Percentiles rank a stretch among this genome's conserved stretches.
Evolutionary conservation across 2,888 invertebrate species (phyloP).

Genomic region (Rhamnusium bicolor): DNA sequence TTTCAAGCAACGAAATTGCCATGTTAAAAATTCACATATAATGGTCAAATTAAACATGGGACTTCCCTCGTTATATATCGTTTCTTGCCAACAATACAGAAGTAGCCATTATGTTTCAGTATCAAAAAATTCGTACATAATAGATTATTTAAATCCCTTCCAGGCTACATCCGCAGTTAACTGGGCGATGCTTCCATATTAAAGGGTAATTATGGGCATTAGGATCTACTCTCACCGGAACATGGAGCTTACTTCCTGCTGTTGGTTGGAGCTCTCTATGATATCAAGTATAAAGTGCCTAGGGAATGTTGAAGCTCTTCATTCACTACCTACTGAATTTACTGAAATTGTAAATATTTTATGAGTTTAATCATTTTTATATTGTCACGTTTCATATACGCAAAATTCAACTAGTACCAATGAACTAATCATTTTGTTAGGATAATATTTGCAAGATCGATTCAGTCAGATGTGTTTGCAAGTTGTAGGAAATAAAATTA

Average conservation of each 20-base stretch:
- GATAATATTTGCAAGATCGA: too few species aligned
- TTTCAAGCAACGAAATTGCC: slow-evolving; percentile 28
- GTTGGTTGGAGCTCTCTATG: slow-evolving; percentile 23
- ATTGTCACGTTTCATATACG: not conserved
- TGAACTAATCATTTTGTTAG: too few species aligned
- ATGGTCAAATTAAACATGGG: slow-evolving; percentile 45
- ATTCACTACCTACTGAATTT: slow-evolving; percentile 16
- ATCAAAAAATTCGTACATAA: slow-evolving; percentile 52
- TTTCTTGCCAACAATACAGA: slow-evolving; percentile 12
- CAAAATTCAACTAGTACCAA: too few species aligned
- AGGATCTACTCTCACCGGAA: slow-evolving; percentile 61
- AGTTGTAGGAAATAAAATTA: too few species aligned
- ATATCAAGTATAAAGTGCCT: slow-evolving; percentile 29
- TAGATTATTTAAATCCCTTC: slow-evolving; percentile 58
- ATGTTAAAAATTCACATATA: slow-evolving; percentile 38
- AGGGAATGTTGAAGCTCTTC: slow-evolving; percentile 11
- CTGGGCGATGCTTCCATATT: slow-evolving; percentile 60
- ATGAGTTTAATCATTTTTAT: slow-evolving; percentile 5
- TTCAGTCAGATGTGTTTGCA: too few species aligned
- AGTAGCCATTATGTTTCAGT: slow-evolving; percentile 5
- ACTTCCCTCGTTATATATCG: slow-evolving; percentile 12
- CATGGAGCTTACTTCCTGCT: slow-evolving; percentile 46
- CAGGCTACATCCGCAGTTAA: slow-evolving; percentile 55
- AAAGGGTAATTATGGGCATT: slow-evolving; percentile 65
- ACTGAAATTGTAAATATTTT: slow-evolving; percentile 18